These are phyloP conservation scores for Phoxinus phoxinus DNA, from an alignment of 2,113 vertebrate species.

Conservation along the genomic window DNA sequence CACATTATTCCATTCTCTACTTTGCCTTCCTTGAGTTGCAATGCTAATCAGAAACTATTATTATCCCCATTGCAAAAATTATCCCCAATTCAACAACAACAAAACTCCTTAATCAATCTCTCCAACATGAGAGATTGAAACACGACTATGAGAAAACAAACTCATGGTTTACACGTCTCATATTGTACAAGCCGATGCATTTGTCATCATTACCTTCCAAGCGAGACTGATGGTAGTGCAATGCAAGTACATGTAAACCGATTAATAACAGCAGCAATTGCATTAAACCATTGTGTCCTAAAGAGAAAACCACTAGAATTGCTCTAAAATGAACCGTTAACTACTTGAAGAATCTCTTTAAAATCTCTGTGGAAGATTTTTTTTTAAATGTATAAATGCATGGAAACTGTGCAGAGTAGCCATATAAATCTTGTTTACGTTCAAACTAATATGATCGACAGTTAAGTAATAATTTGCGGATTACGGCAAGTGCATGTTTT, in stretches of 20 bases:
- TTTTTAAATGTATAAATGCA: background rate
- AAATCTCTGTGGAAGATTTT: background rate
- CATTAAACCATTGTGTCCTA: conserved; percentile 17
- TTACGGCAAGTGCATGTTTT: conserved; percentile 45
- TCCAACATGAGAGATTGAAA: background rate
- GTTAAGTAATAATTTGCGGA: conserved; percentile 47
- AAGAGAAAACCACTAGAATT: background rate
- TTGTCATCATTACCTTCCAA: conserved; percentile 53
- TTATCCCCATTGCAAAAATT: too few relatives aligned
- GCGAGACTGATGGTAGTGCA: conserved; percentile 1
- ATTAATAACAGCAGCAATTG: conserved; percentile 37
- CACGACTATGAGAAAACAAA: conserved; percentile 25
- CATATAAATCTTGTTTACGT: background rate
- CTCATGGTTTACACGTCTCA: background rate
- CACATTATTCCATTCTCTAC: background rate
- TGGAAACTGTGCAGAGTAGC: background rate
- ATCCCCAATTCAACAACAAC: conserved; percentile 41
- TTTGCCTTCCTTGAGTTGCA: conserved; percentile 29
- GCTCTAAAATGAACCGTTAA: background rate
- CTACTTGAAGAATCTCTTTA: background rate
- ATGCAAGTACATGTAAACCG: conserved; percentile 28
- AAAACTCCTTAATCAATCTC: conserved; percentile 28
- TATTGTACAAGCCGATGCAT: conserved; percentile 9
- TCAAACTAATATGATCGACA: conserved; percentile 34
- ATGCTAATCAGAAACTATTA: conserved; percentile 53